Evolutionary conservation across 1,140 invertebrate genomes (phyloP).

Genomic region (Dryas iulia): DNA sequence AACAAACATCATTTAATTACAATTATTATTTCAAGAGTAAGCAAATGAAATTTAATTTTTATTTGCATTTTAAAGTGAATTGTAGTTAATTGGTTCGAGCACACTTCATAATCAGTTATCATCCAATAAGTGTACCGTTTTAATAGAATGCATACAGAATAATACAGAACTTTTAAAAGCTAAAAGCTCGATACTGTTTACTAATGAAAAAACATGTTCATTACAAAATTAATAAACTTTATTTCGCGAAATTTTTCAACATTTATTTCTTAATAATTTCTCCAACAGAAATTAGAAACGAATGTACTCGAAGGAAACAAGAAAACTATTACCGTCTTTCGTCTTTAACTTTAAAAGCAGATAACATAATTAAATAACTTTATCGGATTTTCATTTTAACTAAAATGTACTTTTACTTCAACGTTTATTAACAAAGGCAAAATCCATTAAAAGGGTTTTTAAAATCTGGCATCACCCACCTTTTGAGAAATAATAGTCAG

Average conservation of each 20-base stretch:
- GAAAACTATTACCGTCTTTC: slow-evolving; percentile 4
- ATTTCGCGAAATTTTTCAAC: not conserved
- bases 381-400: slow-evolving; percentile 1
- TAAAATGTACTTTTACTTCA: not conserved
- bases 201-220: not conserved
- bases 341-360: not conserved
- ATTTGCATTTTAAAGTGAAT: not conserved
- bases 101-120: not conserved
- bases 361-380: slow-evolving; percentile 1
- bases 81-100: not conserved
- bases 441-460: not conserved
- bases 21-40: not conserved
- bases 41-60: not conserved
- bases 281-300: slow-evolving; percentile 1
- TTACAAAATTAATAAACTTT: not conserved
- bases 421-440: not conserved
- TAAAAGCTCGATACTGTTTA: too few relatives aligned
- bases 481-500: too few relatives aligned
- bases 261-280: not conserved
- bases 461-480: too few relatives aligned
- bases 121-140: not conserved
- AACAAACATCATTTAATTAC: not conserved
- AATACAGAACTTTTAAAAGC: too few relatives aligned
- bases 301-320: not conserved
- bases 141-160: too few relatives aligned